These are phyloP conservation scores for Leptopilina drosophilae DNA, from an alignment of 2,888 invertebrate genomes.

Conservation along the genomic window DNA sequence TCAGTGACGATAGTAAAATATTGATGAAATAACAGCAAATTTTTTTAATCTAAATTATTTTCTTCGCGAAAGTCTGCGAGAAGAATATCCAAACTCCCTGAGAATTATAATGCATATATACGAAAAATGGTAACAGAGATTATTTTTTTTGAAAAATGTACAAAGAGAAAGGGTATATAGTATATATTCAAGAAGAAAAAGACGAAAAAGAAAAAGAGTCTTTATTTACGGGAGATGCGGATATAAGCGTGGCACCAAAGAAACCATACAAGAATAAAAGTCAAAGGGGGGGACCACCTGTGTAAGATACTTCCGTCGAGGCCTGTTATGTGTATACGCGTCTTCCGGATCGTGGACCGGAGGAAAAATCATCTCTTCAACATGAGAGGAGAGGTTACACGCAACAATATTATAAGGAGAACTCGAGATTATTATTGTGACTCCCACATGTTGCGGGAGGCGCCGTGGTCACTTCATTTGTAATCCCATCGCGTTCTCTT, in stretches of 20 bases:
- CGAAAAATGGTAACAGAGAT: too few species aligned
- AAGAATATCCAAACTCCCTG: too few species aligned
- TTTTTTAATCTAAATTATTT: too few species aligned
- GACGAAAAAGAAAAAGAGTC: neutral
- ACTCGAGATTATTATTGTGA: constrained; percentile 38
- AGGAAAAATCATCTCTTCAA: constrained; percentile 33
- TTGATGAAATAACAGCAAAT: too few species aligned
- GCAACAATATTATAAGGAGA: constrained; percentile 14
- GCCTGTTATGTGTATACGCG: constrained; percentile 52
- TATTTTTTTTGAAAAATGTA: too few species aligned
- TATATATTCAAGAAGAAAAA: neutral
- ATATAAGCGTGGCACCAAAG: constrained; percentile 51
- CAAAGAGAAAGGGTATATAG: too few species aligned
- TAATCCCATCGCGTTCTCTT: constrained; percentile 64
- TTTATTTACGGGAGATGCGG: constrained; percentile 27
- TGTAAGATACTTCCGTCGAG: constrained; percentile 62
- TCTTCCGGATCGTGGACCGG: constrained; percentile 56
- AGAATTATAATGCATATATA: too few species aligned
- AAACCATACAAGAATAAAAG: constrained; percentile 61
- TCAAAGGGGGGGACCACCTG: constrained; percentile 62
- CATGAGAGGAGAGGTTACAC: neutral
- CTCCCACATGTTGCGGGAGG: constrained; percentile 31
- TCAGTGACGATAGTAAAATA: too few species aligned
- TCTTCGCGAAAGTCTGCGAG: too few species aligned
- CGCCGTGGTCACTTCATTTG: constrained; percentile 59